These are phyloP conservation scores for Ceyx margarethae DNA, from an alignment of 2,113 vertebrate genomes.

Conservation along the genomic window DNA sequence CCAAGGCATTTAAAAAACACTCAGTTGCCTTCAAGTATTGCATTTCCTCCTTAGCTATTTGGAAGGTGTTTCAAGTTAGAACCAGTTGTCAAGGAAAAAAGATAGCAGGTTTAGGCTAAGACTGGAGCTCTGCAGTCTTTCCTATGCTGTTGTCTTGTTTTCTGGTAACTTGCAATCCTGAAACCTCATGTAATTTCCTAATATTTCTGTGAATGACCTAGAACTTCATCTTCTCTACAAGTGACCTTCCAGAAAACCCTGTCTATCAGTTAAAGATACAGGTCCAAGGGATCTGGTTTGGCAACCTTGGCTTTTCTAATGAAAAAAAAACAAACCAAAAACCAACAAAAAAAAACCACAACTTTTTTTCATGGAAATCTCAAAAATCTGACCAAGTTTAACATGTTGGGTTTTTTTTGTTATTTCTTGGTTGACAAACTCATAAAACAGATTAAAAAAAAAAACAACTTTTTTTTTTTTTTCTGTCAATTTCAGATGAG, in stretches of 20 bases:
- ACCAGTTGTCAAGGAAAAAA: not conserved
- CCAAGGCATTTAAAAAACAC: not conserved
- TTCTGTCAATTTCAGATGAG: not conserved
- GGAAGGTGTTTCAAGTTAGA: not conserved
- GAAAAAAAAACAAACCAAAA: not conserved
- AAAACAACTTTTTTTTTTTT: not conserved
- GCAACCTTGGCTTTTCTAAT: not conserved
- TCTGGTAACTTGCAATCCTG: not conserved
- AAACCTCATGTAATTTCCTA: not conserved
- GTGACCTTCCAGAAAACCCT: not conserved
- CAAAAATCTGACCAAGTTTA: not conserved
- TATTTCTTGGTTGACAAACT: not conserved
- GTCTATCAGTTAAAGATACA: not conserved
- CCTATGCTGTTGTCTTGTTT: not conserved
- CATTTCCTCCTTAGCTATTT: not conserved
- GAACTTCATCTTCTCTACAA: not conserved
- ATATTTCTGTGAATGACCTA: not conserved
- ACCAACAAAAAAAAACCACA: not conserved
- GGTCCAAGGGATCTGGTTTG: not conserved
- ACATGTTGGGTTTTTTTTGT: not conserved
- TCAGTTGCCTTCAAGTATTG: not conserved
- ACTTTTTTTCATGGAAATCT: not conserved
- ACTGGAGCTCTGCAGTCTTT: not conserved
- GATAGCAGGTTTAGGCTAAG: not conserved
- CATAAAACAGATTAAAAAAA: not conserved